phyloP scores from a whole-genome alignment of 2,113 vertebrate genomes.

The Asarcornis scutulata region DNA sequence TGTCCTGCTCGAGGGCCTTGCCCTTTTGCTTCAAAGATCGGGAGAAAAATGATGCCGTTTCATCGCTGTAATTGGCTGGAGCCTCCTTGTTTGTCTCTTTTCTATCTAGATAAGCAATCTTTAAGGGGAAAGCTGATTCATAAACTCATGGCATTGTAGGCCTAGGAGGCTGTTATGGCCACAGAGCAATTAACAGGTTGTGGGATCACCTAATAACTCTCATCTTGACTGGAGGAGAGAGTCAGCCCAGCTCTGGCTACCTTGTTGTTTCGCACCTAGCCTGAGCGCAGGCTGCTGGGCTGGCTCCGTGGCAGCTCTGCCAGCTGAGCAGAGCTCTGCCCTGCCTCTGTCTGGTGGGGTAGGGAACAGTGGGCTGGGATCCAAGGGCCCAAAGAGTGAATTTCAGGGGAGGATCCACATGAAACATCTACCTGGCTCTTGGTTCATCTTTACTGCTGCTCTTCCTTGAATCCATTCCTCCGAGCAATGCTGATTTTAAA shows the following conservation, averaged over 20 bases:
- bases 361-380: not conserved
- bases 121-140: not conserved
- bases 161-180: not conserved
- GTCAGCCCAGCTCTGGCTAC: not conserved
- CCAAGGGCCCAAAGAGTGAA: not conserved
- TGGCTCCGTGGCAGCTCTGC: not conserved
- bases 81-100: not conserved
- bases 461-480: not conserved
- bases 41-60: not conserved
- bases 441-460: not conserved
- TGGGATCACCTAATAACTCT: not conserved
- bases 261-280: not conserved
- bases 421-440: not conserved
- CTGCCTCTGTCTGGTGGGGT: not conserved
- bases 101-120: not conserved
- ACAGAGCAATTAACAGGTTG: not conserved
- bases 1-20: accelerated
- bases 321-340: not conserved
- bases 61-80: not conserved
- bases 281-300: not conserved
- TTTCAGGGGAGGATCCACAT: not conserved
- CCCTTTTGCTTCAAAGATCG: not conserved
- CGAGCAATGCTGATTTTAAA: not conserved
- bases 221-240: not conserved
- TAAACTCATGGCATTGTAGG: not conserved